Evolutionary conservation across 2,888 invertebrate species (phyloP).

Genomic region (Spisula subtruncata): DNA sequence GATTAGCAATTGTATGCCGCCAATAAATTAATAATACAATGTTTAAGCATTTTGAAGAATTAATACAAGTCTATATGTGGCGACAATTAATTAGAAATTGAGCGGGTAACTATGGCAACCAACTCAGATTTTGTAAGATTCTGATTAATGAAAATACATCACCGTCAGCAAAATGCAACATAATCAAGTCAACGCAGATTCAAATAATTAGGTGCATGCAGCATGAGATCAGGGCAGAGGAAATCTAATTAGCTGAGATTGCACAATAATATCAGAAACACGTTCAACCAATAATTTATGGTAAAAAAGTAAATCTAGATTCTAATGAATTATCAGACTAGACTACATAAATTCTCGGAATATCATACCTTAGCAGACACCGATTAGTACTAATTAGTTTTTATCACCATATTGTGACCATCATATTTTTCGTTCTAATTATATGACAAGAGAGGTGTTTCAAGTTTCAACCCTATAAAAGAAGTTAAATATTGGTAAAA

Average conservation of each 20-base stretch:
- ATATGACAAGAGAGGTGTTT: too few relatives aligned
- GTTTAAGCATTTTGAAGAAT: neutral
- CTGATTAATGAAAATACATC: neutral
- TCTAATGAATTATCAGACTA: too few relatives aligned
- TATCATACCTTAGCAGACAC: too few relatives aligned
- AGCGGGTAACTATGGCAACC: neutral
- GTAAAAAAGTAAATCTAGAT: too few relatives aligned
- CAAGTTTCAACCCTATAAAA: too few relatives aligned
- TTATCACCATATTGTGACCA: too few relatives aligned
- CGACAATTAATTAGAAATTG: neutral
- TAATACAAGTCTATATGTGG: neutral
- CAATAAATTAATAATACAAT: too few relatives aligned
- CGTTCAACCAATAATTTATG: neutral
- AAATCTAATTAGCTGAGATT: neutral
- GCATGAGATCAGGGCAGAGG: neutral
- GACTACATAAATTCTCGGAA: too few relatives aligned
- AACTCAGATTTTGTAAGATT: neutral
- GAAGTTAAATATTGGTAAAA: too few relatives aligned
- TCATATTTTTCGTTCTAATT: too few relatives aligned
- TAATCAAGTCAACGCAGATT: neutral
- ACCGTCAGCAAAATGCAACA: neutral
- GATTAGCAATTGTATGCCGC: too few relatives aligned
- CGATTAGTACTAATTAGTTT: too few relatives aligned
- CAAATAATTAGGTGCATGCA: neutral
- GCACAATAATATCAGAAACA: conserved; percentile 12